Evolutionary conservation across 2,113 vertebrate species (phyloP), one percentile per base, ranked within the genome.

Genomic region (Ceuthmochares aereus): DNA sequence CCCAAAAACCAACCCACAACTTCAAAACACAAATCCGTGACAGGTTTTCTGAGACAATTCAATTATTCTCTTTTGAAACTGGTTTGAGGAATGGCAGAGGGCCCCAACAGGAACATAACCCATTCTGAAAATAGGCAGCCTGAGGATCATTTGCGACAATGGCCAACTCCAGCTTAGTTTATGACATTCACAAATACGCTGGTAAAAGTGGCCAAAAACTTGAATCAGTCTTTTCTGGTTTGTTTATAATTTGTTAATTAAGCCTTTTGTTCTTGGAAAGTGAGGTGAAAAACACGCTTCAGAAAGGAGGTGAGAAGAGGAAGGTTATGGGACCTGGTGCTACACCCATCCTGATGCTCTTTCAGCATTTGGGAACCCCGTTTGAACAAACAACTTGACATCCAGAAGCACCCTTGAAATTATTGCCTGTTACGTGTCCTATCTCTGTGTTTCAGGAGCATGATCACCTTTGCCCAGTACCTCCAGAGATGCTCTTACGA

Each of bases 401-500:
- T 23, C 37, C 45, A 42, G 36, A 51, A 67, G n/a, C 25, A 21
- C 20, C 19, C 73, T 42, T 0, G 7, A 6, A 74, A 73, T 21
- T 7, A 14, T 2, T 17, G 36, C 2, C 34, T 21, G 8, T 18
- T 45, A 0, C 1, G 8, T 52, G 79, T 32, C 42, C 70, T 47
- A 51, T 17, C 19, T 92, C 84, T 94, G 68, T 93, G 13, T 97
- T 98, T 75, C 92, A 98, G 98, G 30, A 0, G 93, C 22, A 14
- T 98, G 90, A 29, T 97, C 66, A 59, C 97, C 10, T 96, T 98
- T 62, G 74, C 98, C 87, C 98, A 98, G 96, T 96, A 91, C 74
- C 97, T 98, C 27, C 97, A 98, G 97, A 88, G 43, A 4, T 96
- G 96, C 14, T 78, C 98, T 9, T 97, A 87, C 2, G 97, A 98